Percentiles rank a stretch among this genome's conserved stretches.
phyloP scores from a whole-genome alignment of 2,888 invertebrate genomes.

The Xestobium rufovillosum region DNA sequence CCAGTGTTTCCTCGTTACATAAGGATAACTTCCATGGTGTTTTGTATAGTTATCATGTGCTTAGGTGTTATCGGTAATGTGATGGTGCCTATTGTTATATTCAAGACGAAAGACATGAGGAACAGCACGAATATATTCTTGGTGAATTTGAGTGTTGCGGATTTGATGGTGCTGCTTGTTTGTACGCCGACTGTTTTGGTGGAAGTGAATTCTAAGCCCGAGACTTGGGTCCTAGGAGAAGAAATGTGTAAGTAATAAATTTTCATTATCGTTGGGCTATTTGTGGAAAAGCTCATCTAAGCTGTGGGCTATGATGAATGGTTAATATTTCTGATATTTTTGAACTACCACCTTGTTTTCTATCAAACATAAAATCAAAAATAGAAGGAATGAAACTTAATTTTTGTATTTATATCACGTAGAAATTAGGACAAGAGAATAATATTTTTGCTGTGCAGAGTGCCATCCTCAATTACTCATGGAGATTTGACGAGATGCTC shows the following conservation, averaged over 20 bases:
- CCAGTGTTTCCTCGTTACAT: conserved; percentile 72
- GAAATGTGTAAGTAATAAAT: conserved; percentile 78
- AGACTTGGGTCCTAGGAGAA: conserved; percentile 87
- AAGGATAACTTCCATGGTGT: conserved; percentile 77
- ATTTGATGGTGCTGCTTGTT: conserved; percentile 81
- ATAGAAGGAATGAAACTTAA: too few relatives aligned
- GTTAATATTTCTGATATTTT: too few relatives aligned
- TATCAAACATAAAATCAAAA: too few relatives aligned
- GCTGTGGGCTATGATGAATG: too few relatives aligned
- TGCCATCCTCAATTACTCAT: too few relatives aligned
- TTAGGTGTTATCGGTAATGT: conserved; percentile 87
- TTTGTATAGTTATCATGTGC: conserved; percentile 82
- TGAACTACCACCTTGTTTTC: too few relatives aligned
- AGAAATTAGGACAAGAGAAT: too few relatives aligned
- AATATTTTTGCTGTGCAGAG: too few relatives aligned
- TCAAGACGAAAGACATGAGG: conserved; percentile 87
- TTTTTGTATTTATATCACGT: too few relatives aligned
- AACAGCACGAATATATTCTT: conserved; percentile 93
- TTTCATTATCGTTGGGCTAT: conserved; percentile 6
- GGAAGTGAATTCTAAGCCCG: conserved; percentile 86
- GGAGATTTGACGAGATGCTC: too few relatives aligned
- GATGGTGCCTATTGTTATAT: conserved; percentile 88
- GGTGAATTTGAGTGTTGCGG: conserved; percentile 88
- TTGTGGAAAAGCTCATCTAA: too few relatives aligned
- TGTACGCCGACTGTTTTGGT: conserved; percentile 90